phyloP scores from a whole-genome alignment of 2,888 invertebrate species.

The Drosophila helvetica region DNA sequence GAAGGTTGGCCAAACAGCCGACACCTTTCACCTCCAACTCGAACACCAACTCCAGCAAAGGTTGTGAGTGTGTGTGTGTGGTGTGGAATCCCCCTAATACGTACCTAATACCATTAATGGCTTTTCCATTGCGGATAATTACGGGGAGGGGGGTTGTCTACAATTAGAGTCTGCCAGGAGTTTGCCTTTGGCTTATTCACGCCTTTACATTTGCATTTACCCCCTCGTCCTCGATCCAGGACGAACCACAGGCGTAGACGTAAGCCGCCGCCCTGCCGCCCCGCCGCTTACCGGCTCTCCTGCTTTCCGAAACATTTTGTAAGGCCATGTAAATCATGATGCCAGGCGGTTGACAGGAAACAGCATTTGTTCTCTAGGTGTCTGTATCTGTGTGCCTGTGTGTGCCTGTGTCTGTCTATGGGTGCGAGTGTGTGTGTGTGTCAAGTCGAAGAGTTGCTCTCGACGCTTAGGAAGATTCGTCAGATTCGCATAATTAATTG shows the following conservation, averaged over 20 bases:
- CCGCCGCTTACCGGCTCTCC: neutral
- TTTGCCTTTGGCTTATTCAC: slow-evolving; percentile 71
- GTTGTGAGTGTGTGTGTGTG: neutral
- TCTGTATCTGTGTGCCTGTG: slow-evolving; percentile 45
- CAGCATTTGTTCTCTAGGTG: slow-evolving; percentile 32
- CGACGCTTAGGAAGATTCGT: slow-evolving; percentile 74
- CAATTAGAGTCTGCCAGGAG: slow-evolving; percentile 66
- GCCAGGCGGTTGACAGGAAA: slow-evolving; percentile 76
- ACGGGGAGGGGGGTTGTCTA: slow-evolving; percentile 64
- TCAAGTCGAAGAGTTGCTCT: slow-evolving; percentile 75
- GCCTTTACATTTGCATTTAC: slow-evolving; percentile 79
- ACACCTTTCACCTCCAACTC: slow-evolving; percentile 22
- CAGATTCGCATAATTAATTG: slow-evolving; percentile 82
- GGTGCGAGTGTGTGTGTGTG: slow-evolving; percentile 47
- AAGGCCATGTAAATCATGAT: slow-evolving; percentile 76
- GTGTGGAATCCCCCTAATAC: slow-evolving; percentile 54
- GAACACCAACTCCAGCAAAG: slow-evolving; percentile 2
- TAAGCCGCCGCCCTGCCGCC: neutral
- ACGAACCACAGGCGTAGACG: neutral
- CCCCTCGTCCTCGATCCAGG: slow-evolving; percentile 5
- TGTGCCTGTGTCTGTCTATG: slow-evolving; percentile 24
- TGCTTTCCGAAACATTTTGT: slow-evolving; percentile 31
- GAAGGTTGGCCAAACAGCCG: slow-evolving; percentile 7
- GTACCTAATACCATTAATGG: slow-evolving; percentile 81
- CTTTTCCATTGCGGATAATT: slow-evolving; percentile 81